These are phyloP conservation scores for Brachyhypopomus gauderio DNA, from an alignment of 2,113 vertebrate species.

Conservation along the genomic window DNA sequence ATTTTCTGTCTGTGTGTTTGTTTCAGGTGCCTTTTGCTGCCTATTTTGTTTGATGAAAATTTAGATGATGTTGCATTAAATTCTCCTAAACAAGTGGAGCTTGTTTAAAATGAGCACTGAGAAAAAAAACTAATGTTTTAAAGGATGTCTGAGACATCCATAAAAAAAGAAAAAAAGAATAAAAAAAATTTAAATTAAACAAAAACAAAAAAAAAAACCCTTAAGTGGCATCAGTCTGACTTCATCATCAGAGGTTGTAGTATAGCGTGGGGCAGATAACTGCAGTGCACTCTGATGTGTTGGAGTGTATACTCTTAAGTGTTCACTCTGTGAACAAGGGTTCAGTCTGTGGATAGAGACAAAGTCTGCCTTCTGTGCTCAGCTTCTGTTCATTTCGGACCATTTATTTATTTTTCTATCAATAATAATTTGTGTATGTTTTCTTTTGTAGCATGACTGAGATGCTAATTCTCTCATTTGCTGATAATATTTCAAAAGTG, in stretches of 20 bases:
- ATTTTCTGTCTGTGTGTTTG: constrained; percentile 72
- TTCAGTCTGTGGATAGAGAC: constrained; percentile 61
- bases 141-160: constrained; percentile 56
- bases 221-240: constrained; percentile 55
- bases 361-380: constrained; percentile 75
- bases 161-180: constrained; percentile 30
- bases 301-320: constrained; percentile 56
- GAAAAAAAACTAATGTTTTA: constrained; percentile 34
- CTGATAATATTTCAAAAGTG: constrained; percentile 69
- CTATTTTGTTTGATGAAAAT: constrained; percentile 73
- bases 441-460: constrained; percentile 77
- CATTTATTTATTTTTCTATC: constrained; percentile 66
- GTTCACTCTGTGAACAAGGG: constrained; percentile 61
- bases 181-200: constrained; percentile 15
- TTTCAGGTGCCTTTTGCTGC: constrained; percentile 81
- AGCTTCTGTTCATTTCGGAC: constrained; percentile 69
- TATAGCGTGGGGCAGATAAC: constrained; percentile 39
- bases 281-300: constrained; percentile 52
- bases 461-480: constrained; percentile 71
- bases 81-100: constrained; percentile 70
- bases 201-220: constrained; percentile 31
- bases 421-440: constrained; percentile 67
- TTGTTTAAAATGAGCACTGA: constrained; percentile 63
- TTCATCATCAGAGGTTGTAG: constrained; percentile 52
- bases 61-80: constrained; percentile 45